Conservation (phyloP, 2,797 vertebrate genomes). For the Propithecus deckenii region DNA sequence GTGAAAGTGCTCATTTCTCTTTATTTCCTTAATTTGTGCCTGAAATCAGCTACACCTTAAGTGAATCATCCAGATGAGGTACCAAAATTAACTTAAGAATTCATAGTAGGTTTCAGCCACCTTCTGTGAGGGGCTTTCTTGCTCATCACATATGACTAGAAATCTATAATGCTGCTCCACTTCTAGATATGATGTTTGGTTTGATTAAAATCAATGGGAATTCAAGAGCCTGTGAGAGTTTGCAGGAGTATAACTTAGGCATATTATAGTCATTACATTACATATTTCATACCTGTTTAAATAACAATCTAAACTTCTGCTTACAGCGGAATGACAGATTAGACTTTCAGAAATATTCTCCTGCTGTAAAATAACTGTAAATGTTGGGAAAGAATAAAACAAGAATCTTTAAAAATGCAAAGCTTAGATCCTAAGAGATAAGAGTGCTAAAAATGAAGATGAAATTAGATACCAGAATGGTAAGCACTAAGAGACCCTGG, state of each 20-base stretch:
- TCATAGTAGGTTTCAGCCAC: background rate
- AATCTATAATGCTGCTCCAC: background rate
- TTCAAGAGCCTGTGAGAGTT: background rate
- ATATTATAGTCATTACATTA: background rate
- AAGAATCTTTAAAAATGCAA: background rate
- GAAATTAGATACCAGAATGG: background rate
- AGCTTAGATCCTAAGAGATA: background rate
- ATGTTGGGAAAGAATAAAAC: background rate
- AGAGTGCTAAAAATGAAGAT: background rate
- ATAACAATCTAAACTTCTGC: background rate
- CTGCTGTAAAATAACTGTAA: background rate
- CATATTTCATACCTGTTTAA: background rate
- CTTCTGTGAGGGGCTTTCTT: background rate
- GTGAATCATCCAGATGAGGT: background rate
- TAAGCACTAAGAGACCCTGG: background rate
- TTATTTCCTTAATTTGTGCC: background rate
- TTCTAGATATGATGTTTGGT: background rate
- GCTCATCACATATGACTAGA: background rate
- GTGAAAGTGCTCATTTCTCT: background rate
- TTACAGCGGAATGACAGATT: background rate
- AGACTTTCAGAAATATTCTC: background rate
- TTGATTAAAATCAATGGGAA: background rate
- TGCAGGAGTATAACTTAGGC: background rate
- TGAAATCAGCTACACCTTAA: background rate
- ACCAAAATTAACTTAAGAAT: background rate